These are phyloP conservation scores for Rhinichthys osculus DNA, from an alignment of 2,797 vertebrate genomes.

Conservation along the genomic window DNA sequence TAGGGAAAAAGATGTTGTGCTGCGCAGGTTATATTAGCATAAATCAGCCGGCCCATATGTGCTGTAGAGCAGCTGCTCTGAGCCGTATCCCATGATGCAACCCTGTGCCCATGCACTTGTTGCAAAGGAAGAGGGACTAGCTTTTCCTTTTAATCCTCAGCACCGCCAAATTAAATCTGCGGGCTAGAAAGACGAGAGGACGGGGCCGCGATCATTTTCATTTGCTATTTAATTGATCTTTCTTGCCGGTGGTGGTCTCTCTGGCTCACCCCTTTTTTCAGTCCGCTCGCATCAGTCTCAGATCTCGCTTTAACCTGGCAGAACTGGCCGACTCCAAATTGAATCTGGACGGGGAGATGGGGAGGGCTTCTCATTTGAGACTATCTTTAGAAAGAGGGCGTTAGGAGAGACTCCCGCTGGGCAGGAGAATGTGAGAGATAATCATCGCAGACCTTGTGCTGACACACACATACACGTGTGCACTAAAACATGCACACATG, in stretches of 20 bases:
- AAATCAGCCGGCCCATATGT: constrained; percentile 63
- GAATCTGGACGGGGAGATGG: constrained; percentile 73
- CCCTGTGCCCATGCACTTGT: constrained; percentile 66
- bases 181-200: constrained; percentile 63
- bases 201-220: constrained; percentile 75
- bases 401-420: constrained; percentile 55
- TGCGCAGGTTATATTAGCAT: constrained; percentile 69
- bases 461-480: not conserved
- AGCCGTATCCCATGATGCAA: constrained; percentile 63
- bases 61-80: constrained; percentile 64
- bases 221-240: constrained; percentile 72
- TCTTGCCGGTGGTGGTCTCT: constrained; percentile 64
- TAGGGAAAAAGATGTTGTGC: constrained; percentile 29
- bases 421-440: constrained; percentile 53
- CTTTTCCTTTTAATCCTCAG: constrained; percentile 75
- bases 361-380: constrained; percentile 69
- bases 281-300: constrained; percentile 53
- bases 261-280: constrained; percentile 52
- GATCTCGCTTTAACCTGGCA: constrained; percentile 66
- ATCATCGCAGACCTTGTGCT: constrained; percentile 47
- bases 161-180: constrained; percentile 71
- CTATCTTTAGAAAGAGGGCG: constrained; percentile 68
- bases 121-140: constrained; percentile 67
- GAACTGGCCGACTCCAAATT: constrained; percentile 71
- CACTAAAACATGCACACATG: constrained; percentile 28